Base-by-base conservation (phyloP, 23 tunicate species). In the Diplosoma virens region DNA sequence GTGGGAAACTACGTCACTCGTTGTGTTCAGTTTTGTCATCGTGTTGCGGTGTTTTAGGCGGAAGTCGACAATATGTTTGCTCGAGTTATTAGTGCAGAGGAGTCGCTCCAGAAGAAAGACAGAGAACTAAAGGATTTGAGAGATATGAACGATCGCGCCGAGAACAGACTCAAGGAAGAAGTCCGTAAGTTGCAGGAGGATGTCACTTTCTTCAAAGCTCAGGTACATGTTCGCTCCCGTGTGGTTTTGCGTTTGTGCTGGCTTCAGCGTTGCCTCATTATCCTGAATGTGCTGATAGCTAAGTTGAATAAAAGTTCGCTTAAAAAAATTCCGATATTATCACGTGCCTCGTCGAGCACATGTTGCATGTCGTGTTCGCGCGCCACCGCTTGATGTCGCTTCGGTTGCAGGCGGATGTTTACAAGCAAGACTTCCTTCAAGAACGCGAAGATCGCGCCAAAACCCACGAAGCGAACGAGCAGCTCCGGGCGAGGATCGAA, bases 361-460 rank as follows among this genome's bases (percentile, higher is more conserved):
- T n/a, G n/a, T n/a, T n/a, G n/a, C n/a, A n/a, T n/a, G n/a, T n/a
- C n/a, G n/a, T n/a, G n/a, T n/a, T n/a, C n/a, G n/a, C n/a, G n/a
- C n/a, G n/a, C n/a, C 52, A 45, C 16, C 16, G 52, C 16, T 16
- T 11, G 16, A 45, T 45, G 52, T 45, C 52, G 11, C 52, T 45
- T 45, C 16, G 52, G 4, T 56, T 71, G 36, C 67, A 82, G 87
- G 75, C 87, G 27, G 87, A 82, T 64, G 87, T 82, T 21, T 82
- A 58, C 59, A 73, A 61, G 65, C 36, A 33, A 21, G 87, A 82
- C 48, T 82, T 82, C 64, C 75, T 82, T 33, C 45, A 32, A 32
- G 87, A 82, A 63, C 67, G 87, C 17, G 81, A 75, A 24, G 87
- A 82, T 41, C 66, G 87, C 23, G 17, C 73, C 1, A 58, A 82